A percentile compares a stretch with the other conserved stretches of the same genome.
phyloP scores from a whole-genome alignment of 2,888 invertebrate species.

The Sminthurides aquaticus region DNA sequence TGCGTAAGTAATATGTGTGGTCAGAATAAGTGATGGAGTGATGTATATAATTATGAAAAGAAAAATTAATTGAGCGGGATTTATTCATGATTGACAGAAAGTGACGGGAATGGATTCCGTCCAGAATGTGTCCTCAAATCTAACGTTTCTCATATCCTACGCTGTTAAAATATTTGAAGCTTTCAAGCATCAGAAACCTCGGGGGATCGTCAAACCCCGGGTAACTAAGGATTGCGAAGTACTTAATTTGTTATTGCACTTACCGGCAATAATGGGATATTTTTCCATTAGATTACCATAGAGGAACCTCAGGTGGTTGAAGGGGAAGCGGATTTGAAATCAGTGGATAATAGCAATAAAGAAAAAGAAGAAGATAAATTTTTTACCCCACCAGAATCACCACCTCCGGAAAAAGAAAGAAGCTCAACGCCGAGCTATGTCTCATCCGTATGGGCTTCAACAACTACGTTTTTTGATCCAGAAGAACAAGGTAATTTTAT shows the following conservation, averaged over 20 bases:
- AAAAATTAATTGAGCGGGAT: too few species aligned
- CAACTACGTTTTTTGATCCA: conserved; percentile 6
- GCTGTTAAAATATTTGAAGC: conserved; percentile 33
- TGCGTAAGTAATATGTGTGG: too few species aligned
- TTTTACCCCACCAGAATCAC: background rate
- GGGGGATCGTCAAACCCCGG: conserved; percentile 8
- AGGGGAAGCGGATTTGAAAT: background rate
- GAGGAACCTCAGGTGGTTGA: too few species aligned
- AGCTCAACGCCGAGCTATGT: conserved; percentile 12
- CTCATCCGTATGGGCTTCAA: conserved; percentile 19
- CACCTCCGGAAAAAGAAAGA: background rate
- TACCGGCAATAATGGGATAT: too few species aligned
- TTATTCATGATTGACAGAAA: conserved; percentile 5
- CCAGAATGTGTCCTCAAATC: conserved; percentile 16
- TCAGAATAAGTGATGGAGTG: too few species aligned
- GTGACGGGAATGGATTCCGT: conserved; percentile 25
- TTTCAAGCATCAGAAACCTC: conserved; percentile 34
- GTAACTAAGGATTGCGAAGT: conserved; percentile 4
- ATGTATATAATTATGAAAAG: too few species aligned
- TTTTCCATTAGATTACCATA: too few species aligned
- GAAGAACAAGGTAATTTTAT: background rate
- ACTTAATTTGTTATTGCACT: too few species aligned
- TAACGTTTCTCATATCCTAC: conserved; percentile 27
- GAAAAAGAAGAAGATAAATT: background rate
- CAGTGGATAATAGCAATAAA: background rate